phyloP scores from a whole-genome alignment of 1,140 invertebrate species.

The Heliothis virescens region DNA sequence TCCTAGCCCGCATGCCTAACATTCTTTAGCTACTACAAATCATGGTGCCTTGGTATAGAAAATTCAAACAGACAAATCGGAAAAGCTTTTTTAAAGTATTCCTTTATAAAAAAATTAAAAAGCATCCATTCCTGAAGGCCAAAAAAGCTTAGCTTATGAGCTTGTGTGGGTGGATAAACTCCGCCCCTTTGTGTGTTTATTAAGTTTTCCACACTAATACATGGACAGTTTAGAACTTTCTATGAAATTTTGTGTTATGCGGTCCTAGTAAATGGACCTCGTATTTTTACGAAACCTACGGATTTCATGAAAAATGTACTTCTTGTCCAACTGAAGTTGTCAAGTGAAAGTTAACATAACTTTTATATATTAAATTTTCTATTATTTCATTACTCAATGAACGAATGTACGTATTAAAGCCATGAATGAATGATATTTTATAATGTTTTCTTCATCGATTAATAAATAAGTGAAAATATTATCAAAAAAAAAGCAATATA shows the following conservation, averaged over 20 bases:
- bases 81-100: slow-evolving; percentile 77
- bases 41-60: slow-evolving; percentile 74
- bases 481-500: no score
- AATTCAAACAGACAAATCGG: slow-evolving; percentile 82
- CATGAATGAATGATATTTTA: no score
- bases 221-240: slow-evolving; percentile 36
- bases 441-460: no score
- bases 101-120: slow-evolving; percentile 65
- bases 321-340: no score
- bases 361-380: no score
- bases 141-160: not conserved
- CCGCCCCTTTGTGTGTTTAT: slow-evolving; percentile 44
- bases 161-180: slow-evolving; percentile 11
- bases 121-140: slow-evolving; percentile 47
- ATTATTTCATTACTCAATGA: no score
- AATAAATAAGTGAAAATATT: no score
- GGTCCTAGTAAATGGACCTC: slow-evolving; percentile 64
- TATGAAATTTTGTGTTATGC: slow-evolving; percentile 45
- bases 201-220: slow-evolving; percentile 55
- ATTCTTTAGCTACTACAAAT: slow-evolving; percentile 66
- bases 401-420: no score
- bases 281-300: slow-evolving; percentile 61
- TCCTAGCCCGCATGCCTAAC: slow-evolving; percentile 65
- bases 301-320: not conserved
- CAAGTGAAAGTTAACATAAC: no score